Evolutionary conservation across 2,888 invertebrate species (phyloP).

Genomic region (Ophion obscuratus): DNA sequence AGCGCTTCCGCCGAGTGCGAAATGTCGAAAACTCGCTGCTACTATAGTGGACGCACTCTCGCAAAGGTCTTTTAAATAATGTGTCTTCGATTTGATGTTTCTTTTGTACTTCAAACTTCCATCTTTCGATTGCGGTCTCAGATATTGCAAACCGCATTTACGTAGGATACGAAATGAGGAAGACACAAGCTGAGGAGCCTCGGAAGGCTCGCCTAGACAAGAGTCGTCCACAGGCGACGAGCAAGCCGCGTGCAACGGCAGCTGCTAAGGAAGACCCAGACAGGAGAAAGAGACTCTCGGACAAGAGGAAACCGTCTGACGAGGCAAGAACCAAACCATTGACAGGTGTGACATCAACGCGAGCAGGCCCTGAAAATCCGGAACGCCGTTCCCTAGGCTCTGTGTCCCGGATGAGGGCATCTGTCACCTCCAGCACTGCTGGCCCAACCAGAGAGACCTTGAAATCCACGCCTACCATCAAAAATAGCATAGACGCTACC

Average conservation of each 20-base stretch:
- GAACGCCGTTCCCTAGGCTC: conserved; percentile 3
- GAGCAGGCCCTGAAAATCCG: conserved; percentile 20
- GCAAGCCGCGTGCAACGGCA: neutral
- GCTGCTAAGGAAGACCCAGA: conserved; percentile 22
- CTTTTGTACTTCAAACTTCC: neutral
- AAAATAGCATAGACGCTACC: conserved; percentile 1
- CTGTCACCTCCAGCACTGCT: neutral
- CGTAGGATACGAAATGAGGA: conserved; percentile 47
- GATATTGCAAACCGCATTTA: neutral
- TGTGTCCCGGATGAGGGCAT: neutral
- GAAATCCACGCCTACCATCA: neutral
- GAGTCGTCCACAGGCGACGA: conserved; percentile 16
- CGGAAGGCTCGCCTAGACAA: conserved; percentile 12
- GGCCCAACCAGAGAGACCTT: neutral
- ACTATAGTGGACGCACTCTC: no score
- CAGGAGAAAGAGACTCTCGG: conserved; percentile 11
- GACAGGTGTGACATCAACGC: conserved; percentile 6
- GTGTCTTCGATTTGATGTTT: no score
- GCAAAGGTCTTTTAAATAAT: no score
- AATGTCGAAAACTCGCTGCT: neutral
- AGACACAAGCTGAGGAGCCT: conserved; percentile 44
- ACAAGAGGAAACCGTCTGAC: conserved; percentile 6
- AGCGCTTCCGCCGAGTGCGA: neutral
- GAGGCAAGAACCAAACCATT: conserved; percentile 27
- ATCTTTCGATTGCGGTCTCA: neutral